Conservation (phyloP, 1,140 invertebrate genomes). For the Oreohelix idahoensis region DNA sequence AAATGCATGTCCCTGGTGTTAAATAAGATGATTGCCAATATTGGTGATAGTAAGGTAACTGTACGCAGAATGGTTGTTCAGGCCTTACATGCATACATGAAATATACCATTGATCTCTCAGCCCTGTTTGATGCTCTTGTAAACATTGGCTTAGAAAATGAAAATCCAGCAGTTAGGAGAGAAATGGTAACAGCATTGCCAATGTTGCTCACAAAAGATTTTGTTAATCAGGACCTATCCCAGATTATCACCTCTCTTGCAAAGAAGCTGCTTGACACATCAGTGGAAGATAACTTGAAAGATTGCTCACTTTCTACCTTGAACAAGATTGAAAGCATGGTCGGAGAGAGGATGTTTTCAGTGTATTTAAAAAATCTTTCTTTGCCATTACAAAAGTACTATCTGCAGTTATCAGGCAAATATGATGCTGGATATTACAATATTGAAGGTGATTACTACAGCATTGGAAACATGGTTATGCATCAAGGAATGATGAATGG, state of each 20-base stretch:
- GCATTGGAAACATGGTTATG: neutral
- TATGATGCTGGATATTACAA: slow-evolving; percentile 37
- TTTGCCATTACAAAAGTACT: slow-evolving; percentile 63
- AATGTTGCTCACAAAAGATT: slow-evolving; percentile 71
- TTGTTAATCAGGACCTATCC: slow-evolving; percentile 66
- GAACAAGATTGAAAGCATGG: slow-evolving; percentile 66
- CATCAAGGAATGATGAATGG: slow-evolving; percentile 27
- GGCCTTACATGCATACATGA: slow-evolving; percentile 72
- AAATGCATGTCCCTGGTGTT: slow-evolving; percentile 68
- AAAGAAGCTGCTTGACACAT: slow-evolving; percentile 66
- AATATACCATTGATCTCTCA: slow-evolving; percentile 65
- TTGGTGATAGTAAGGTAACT: slow-evolving; percentile 70
- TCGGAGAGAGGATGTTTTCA: slow-evolving; percentile 67
- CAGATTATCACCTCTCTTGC: slow-evolving; percentile 67
- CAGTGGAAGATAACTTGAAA: slow-evolving; percentile 65
- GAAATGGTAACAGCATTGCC: slow-evolving; percentile 69
- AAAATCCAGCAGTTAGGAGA: slow-evolving; percentile 64
- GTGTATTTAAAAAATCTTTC: slow-evolving; percentile 66
- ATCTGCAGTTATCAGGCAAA: slow-evolving; percentile 61
- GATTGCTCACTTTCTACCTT: slow-evolving; percentile 65
- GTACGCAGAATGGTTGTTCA: slow-evolving; percentile 69
- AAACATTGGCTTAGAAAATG: slow-evolving; percentile 67
- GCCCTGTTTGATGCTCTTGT: slow-evolving; percentile 65
- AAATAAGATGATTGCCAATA: slow-evolving; percentile 67
- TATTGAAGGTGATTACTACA: slow-evolving; percentile 1